Evolutionary conservation across 2,888 invertebrate species (phyloP), one percentile per base, ranked within the genome.

Genomic region (Nemurella pictetii): DNA sequence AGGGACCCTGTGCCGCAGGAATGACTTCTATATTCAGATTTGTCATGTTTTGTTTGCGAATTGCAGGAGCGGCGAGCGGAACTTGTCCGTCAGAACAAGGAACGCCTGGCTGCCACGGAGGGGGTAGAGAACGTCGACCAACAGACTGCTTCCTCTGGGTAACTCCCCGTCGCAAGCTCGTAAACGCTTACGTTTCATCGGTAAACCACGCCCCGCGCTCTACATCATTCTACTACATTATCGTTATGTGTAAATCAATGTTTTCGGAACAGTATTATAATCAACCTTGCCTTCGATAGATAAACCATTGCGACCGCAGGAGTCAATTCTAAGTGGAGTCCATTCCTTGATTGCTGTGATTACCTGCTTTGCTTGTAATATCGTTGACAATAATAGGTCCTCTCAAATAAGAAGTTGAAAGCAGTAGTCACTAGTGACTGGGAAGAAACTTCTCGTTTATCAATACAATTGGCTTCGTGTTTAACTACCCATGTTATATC

Each of bases 71-170:
- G 96, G 89, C 96, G 96, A 90, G 97, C 97, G 83, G 97, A 97
- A 91, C 91, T 96, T 89, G 97, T 98, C 88, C 96, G 97, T 89
- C 96, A 96, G 92, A 98, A 97, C 91, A 97, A 97, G 92, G 95
- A 94, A 89, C 94, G 94, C 87, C 92, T 92, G 86, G 91, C 93
- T 85, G 93, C 93, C 88, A 92, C 91, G 86, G 28, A 32, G n/a
- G 91, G 91, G 90, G 92, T 86, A 36, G 89, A 89, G 86, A 88
- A 87, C 26, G 89, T 88, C 73, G 88, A 89, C 82, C 88, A 90
- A 84, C 91, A 92, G 88, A 92, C 94, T 89, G 93, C 94, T 89
- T 93, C 94, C 88, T 95, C 95, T 89, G 94, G 94, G 90, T 94
- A 94, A 90, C 25, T 28, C 55, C 36, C 7, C 75, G 26, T 75